These are phyloP conservation scores for Latrodectus elegans DNA, from an alignment of 2,888 invertebrate genomes.

Conservation along the genomic window DNA sequence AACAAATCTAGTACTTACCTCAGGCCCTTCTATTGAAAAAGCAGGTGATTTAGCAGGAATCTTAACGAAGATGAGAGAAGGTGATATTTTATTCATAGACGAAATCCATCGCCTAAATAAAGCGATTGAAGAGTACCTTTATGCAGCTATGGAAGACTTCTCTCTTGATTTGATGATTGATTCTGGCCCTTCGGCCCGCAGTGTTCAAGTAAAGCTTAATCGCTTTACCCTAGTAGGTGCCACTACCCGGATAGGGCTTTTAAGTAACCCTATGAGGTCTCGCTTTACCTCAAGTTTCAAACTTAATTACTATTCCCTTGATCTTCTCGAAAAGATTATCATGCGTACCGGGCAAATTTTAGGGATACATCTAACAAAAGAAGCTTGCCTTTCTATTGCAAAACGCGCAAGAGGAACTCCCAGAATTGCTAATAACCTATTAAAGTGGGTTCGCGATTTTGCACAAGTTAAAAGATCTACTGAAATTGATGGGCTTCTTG, in stretches of 20 bases:
- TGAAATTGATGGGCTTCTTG: neutral
- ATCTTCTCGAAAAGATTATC: too few species aligned
- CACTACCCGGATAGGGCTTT: constrained; percentile 53
- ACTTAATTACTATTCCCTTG: too few species aligned
- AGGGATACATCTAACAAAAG: neutral
- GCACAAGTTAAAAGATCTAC: constrained; percentile 13
- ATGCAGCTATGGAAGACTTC: constrained; percentile 70
- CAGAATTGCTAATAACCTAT: constrained; percentile 43
- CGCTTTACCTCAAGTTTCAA: too few species aligned
- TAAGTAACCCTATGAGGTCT: too few species aligned
- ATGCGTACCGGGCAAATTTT: too few species aligned
- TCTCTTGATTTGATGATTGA: constrained; percentile 68
- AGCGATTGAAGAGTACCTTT: constrained; percentile 67
- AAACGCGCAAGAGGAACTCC: constrained; percentile 45
- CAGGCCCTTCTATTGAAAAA: constrained; percentile 4
- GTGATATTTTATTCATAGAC: constrained; percentile 55
- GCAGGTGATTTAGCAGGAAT: constrained; percentile 10
- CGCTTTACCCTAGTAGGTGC: constrained; percentile 70
- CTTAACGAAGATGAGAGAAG: neutral
- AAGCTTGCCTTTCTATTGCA: constrained; percentile 62
- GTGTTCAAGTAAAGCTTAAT: constrained; percentile 48
- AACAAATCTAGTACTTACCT: neutral
- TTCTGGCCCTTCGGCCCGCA: constrained; percentile 67
- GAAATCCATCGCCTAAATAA: constrained; percentile 67
- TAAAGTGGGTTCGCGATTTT: constrained; percentile 44